Conservation (phyloP, 2,113 vertebrate genomes). For the Notiomystis cincta region DNA sequence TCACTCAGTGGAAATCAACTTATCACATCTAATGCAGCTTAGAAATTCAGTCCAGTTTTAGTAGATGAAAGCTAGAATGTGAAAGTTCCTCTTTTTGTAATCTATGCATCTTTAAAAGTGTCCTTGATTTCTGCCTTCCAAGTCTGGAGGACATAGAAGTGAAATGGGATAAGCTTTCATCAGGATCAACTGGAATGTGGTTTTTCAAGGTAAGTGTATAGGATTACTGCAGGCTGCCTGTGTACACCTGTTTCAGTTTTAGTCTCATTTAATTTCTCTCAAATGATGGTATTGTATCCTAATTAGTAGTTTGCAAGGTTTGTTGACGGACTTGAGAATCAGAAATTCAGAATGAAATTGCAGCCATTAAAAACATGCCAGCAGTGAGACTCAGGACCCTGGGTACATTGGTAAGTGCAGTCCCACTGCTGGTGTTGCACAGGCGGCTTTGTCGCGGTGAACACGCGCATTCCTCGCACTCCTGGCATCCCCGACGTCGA, state of each 20-base stretch:
- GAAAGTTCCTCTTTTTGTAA: background rate
- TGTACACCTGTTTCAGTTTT: background rate
- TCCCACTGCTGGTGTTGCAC: background rate
- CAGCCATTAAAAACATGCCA: accelerated
- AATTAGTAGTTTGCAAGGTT: background rate
- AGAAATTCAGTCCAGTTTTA: conserved; percentile 19
- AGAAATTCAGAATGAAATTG: background rate
- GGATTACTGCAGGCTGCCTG: background rate
- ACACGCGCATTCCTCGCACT: accelerated
- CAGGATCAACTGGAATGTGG: background rate
- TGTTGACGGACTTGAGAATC: background rate
- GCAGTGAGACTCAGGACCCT: background rate
- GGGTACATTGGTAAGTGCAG: background rate
- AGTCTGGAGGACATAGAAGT: background rate
- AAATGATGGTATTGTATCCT: background rate
- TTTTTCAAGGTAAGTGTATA: background rate
- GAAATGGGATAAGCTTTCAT: background rate
- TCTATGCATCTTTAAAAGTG: background rate
- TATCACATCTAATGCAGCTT: background rate
- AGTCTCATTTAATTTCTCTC: background rate
- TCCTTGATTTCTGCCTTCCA: conserved; percentile 4
- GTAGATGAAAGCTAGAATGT: conserved; percentile 8
- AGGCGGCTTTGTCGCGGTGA: background rate
- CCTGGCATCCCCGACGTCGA: background rate
- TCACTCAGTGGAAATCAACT: background rate